Evolutionary conservation across 2,113 vertebrate genomes (phyloP).

Genomic region (Hystrix cristata): DNA sequence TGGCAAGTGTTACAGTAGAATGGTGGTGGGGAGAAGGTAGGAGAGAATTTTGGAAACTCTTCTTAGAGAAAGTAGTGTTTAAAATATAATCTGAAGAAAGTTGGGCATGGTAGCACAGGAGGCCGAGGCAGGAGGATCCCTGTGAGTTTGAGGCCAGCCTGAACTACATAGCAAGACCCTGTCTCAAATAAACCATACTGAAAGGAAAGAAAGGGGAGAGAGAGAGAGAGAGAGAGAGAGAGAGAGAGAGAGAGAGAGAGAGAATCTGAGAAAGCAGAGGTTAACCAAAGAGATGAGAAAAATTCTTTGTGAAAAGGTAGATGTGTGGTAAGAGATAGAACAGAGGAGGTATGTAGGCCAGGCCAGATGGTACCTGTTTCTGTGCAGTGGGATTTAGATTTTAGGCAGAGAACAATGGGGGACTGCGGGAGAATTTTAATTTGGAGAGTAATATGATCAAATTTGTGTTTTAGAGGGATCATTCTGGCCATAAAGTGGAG

Average conservation of each 20-base stretch:
- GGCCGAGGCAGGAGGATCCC: not conserved
- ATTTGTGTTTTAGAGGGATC: not conserved
- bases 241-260: too few species aligned
- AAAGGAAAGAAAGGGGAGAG: not conserved
- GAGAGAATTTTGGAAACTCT: not conserved
- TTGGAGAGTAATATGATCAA: not conserved
- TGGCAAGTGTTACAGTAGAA: not conserved
- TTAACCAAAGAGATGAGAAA: not conserved
- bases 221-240: too few species aligned
- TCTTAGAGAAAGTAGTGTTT: conserved; percentile 1
- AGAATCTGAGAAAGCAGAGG: not conserved
- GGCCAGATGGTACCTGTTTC: not conserved
- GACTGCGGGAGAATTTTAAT: not conserved
- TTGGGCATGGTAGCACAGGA: not conserved
- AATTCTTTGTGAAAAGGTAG: not conserved
- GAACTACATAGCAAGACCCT: not conserved
- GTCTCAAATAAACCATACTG: not conserved
- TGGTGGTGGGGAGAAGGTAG: not conserved
- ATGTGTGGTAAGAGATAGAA: not conserved
- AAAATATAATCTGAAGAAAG: conserved; percentile 56
- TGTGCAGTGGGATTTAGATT: not conserved
- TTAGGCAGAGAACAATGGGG: not conserved
- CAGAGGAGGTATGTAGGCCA: not conserved
- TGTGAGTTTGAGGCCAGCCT: not conserved
- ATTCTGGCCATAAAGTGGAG: not conserved